Conservation (phyloP, 2,888 invertebrate species). For the Hydrotaea cyrtoneurina region DNA sequence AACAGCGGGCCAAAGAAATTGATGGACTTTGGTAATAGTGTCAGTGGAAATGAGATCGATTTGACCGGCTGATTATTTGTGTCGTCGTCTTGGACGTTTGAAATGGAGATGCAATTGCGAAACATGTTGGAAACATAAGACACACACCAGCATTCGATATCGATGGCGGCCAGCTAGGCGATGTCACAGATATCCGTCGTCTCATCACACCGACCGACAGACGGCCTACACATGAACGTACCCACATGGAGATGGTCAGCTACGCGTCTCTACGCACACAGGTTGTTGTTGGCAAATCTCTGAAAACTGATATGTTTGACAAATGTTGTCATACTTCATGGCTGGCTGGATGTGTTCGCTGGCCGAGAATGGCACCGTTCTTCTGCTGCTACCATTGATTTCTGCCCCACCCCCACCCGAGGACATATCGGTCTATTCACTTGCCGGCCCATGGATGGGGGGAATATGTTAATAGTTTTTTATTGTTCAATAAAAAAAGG, state of each 20-base stretch:
- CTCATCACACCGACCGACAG: too few relatives aligned
- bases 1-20: background rate
- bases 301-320: slow-evolving; percentile 12
- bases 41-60: slow-evolving; percentile 26
- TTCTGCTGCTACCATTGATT: background rate
- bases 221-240: background rate
- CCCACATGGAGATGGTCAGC: background rate
- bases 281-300: background rate
- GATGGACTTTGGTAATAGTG: background rate
- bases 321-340: slow-evolving; percentile 65
- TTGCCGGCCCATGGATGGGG: too few relatives aligned
- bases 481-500: background rate
- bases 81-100: background rate
- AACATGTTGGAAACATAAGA: background rate
- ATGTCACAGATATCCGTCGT: background rate
- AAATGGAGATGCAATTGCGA: background rate
- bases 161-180: background rate
- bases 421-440: too few relatives aligned
- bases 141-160: background rate
- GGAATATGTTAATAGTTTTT: background rate
- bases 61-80: background rate
- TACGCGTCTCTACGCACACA: background rate
- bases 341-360: slow-evolving; percentile 42
- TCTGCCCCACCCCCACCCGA: too few relatives aligned
- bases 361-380: background rate